phyloP scores from a whole-genome alignment of 2,888 invertebrate genomes.

The Heliothis peltigera region DNA sequence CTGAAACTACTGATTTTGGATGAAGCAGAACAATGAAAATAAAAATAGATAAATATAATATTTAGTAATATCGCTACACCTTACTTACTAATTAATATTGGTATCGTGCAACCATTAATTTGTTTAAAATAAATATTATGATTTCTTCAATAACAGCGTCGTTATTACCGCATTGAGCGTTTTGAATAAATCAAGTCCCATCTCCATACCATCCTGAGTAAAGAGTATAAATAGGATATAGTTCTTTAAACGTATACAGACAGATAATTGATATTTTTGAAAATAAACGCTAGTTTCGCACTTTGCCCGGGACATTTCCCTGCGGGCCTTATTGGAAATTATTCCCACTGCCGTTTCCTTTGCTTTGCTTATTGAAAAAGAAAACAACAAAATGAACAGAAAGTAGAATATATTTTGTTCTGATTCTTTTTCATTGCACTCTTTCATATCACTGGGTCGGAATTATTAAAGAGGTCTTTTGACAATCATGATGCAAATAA shows the following conservation, averaged over 20 bases:
- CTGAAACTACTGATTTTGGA: slow-evolving; percentile 5
- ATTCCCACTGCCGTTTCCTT: slow-evolving; percentile 74
- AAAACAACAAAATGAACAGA: slow-evolving; percentile 51
- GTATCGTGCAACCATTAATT: too few relatives aligned
- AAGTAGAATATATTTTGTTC: slow-evolving; percentile 37
- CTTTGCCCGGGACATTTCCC: slow-evolving; percentile 65
- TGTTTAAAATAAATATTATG: too few relatives aligned
- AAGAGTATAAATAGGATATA: too few relatives aligned
- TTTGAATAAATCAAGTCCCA: too few relatives aligned
- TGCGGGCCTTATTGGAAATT: slow-evolving; percentile 82
- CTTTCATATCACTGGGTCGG: slow-evolving; percentile 7
- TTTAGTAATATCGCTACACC: too few relatives aligned
- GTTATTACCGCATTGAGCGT: too few relatives aligned
- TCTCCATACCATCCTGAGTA: too few relatives aligned
- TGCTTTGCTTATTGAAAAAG: slow-evolving; percentile 77
- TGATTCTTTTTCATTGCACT: slow-evolving; percentile 1
- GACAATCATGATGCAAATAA: too few relatives aligned
- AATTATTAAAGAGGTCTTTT: neutral
- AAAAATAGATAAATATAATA: neutral
- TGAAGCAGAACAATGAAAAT: neutral
- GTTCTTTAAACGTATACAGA: too few relatives aligned
- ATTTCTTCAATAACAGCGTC: too few relatives aligned
- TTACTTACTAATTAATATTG: too few relatives aligned
- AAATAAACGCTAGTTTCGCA: neutral
- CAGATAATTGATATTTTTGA: neutral